Evolutionary conservation across 2,888 invertebrate species (phyloP), one percentile per base, ranked within the genome.

Genomic region (Agrotis ipsilon): DNA sequence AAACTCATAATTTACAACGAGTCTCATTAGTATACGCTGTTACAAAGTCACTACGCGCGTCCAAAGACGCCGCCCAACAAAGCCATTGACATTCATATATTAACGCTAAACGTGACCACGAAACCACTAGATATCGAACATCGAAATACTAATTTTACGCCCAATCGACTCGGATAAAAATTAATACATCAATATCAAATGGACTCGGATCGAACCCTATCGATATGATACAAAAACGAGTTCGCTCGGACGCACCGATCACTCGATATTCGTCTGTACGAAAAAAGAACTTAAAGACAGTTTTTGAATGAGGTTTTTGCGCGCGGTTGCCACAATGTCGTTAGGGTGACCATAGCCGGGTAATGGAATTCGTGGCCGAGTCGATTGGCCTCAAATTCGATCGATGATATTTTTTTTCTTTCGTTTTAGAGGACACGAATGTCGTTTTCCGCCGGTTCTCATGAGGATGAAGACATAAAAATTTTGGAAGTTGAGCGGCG

Each of bases 391-490:
- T 88, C 87, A 88, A 87, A 82, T 86, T 82, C 91, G 88, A 91
- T 92, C 86, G 89, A 89, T 90, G 89, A 90, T 90, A 86, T 71
- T 83, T 88, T 87, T 88, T 88, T 87, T 84, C 74, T 84, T 87
- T 88, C 84, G 82, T 78, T 83, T 89, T 87, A 82, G 84, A 88
- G 89, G 88, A 88, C 84, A 86, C 82, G 80, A 87, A 92, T 88
- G 88, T 90, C 89, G 88, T 87, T 88, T 88, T 87, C 85, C 83
- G 67, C 68, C 87, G 88, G 90, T 93, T 95, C 94, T 93, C 94
- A 93, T 93, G 91, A 85, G 86, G 91, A 96, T 96, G 94, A 96
- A 96, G 96, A 96, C 96, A 94, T 96, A 96, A 95, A 94, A 93
- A 94, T 95, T 93, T 93, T 90, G 91, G 90, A 87, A 89, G 89